phyloP scores from a whole-genome alignment of 2,888 invertebrate genomes.

The Physocephala rufipes region DNA sequence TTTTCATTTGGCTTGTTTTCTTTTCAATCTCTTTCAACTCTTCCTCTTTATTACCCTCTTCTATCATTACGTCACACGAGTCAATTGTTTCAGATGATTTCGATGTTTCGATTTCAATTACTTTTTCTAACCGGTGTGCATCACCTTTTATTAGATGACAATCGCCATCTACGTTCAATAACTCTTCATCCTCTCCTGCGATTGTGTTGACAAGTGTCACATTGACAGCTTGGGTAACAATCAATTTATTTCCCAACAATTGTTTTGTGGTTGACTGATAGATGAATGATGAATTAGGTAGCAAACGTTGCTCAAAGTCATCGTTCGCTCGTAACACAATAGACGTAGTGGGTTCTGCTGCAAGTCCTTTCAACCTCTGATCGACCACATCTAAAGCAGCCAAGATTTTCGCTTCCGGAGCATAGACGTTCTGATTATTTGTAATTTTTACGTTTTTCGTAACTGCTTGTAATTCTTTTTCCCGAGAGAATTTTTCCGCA shows the following conservation, averaged over 20 bases:
- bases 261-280: slow-evolving; percentile 68
- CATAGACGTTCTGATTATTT: slow-evolving; percentile 7
- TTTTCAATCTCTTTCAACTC: not conserved
- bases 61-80: too few relatives aligned
- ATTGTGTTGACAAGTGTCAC: slow-evolving; percentile 60
- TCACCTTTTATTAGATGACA: not conserved
- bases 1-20: not conserved
- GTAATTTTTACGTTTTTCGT: not conserved
- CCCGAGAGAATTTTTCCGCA: slow-evolving; percentile 9
- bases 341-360: not conserved
- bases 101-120: slow-evolving; percentile 9
- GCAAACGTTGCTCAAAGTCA: slow-evolving; percentile 63
- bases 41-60: too few relatives aligned
- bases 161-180: slow-evolving; percentile 49
- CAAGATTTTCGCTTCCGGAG: slow-evolving; percentile 57
- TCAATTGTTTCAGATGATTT: not conserved
- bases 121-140: not conserved
- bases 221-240: slow-evolving; percentile 61
- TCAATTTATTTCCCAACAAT: slow-evolving; percentile 50
- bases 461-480: not conserved
- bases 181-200: slow-evolving; percentile 57
- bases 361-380: slow-evolving; percentile 56
- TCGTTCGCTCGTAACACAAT: slow-evolving; percentile 49
- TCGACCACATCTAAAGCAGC: slow-evolving; percentile 60
- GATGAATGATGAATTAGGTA: slow-evolving; percentile 75